Evolutionary conservation across 1,140 invertebrate species (phyloP).

Genomic region (Alviniconcha marisindica): DNA sequence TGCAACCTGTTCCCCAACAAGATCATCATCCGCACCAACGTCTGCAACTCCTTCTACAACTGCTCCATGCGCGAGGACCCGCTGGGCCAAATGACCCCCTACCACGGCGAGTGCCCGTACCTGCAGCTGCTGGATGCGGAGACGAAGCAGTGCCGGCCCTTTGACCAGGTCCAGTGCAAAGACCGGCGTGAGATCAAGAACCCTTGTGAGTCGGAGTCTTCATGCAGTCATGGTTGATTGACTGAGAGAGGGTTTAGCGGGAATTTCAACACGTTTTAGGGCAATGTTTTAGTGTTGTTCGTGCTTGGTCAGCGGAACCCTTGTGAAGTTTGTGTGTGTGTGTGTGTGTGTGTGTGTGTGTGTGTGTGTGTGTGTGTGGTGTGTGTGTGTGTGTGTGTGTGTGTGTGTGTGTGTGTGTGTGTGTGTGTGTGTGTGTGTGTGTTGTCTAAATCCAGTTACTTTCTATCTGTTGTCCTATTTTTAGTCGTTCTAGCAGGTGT

Average conservation of each 20-base stretch:
- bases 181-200: not conserved
- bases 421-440: slow-evolving; percentile 22
- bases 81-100: not conserved
- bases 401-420: slow-evolving; percentile 24
- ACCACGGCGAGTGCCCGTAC: not conserved
- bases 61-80: not conserved
- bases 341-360: no score
- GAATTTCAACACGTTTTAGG: no score
- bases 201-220: not conserved
- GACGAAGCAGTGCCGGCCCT: not conserved
- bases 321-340: no score
- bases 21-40: not conserved
- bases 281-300: no score
- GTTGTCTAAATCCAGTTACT: no score
- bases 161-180: not conserved
- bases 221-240: slow-evolving; percentile 2
- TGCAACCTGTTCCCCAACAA: not conserved
- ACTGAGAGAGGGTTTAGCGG: not conserved
- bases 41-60: not conserved
- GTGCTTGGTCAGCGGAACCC: no score
- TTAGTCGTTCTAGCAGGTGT: no score
- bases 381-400: not conserved
- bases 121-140: not conserved
- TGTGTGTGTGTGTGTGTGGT: not conserved
- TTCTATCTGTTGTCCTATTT: no score